phyloP scores from a whole-genome alignment of 1,140 invertebrate species.

The Euura lappo region DNA sequence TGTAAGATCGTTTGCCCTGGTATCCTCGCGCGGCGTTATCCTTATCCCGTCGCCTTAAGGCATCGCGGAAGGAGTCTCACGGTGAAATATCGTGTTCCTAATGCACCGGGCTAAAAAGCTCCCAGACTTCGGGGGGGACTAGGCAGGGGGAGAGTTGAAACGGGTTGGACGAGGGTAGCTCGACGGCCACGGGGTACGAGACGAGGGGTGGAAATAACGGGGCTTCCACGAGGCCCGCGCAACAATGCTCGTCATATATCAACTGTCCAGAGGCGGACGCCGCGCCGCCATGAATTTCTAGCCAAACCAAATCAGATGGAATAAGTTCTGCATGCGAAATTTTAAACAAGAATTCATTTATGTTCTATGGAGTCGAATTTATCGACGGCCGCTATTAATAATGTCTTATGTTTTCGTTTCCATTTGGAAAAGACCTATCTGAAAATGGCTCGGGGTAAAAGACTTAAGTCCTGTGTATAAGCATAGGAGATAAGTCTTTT shows the following conservation, averaged over 20 bases:
- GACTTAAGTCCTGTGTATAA: too few relatives aligned
- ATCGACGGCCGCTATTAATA: too few relatives aligned
- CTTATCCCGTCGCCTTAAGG: too few relatives aligned
- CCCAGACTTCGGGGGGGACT: not conserved
- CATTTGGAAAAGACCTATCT: too few relatives aligned
- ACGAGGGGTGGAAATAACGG: not conserved
- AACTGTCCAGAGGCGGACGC: not conserved
- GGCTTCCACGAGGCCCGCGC: not conserved
- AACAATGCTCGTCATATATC: constrained; percentile 5
- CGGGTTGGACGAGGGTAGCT: not conserved
- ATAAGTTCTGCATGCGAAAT: not conserved
- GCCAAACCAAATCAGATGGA: not conserved
- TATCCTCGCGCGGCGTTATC: too few relatives aligned
- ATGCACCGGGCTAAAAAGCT: constrained; percentile 5
- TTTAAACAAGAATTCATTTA: not conserved
- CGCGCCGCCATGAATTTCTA: not conserved
- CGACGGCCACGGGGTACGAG: not conserved
- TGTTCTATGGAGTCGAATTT: too few relatives aligned
- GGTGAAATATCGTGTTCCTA: constrained; percentile 7
- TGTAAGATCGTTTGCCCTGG: too few relatives aligned
- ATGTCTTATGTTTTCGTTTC: too few relatives aligned
- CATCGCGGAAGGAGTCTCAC: not conserved
- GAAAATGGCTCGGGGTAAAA: too few relatives aligned
- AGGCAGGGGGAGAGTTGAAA: not conserved
- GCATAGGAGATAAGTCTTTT: too few relatives aligned